Evolutionary conservation across 92 coral and sea anemone genomes (phyloP).

Genomic region (Ricordea florida): DNA sequence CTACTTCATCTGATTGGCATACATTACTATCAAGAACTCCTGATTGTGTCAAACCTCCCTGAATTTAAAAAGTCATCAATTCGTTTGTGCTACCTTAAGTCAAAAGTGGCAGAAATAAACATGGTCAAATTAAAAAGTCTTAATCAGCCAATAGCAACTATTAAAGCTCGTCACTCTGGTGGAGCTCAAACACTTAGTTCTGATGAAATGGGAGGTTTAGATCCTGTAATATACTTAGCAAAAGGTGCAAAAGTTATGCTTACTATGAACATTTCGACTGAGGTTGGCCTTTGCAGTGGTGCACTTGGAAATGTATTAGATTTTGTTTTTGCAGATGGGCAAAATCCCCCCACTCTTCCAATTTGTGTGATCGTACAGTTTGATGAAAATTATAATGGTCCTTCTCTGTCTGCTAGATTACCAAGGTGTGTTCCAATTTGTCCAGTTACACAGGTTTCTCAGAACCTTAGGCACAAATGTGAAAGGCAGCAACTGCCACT

Average conservation of each 20-base stretch:
- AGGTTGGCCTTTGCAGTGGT: conserved; percentile 55
- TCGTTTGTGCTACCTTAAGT: conserved; percentile 44
- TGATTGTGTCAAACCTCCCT: conserved; percentile 21
- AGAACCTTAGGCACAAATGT: conserved; percentile 42
- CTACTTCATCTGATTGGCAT: conserved; percentile 58
- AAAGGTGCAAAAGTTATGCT: conserved; percentile 51
- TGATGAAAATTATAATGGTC: conserved; percentile 51
- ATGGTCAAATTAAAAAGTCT: conserved; percentile 19
- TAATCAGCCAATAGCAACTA: conserved; percentile 46
- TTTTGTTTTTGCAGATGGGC: conserved; percentile 48
- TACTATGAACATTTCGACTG: conserved; percentile 33
- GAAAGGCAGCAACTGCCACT: conserved; percentile 63
- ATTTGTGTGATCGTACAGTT: conserved; percentile 46
- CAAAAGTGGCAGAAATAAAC: conserved; percentile 63
- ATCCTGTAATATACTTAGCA: conserved; percentile 44
- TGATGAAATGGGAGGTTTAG: conserved; percentile 59
- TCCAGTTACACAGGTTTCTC: conserved; percentile 60
- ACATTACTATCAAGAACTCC: conserved; percentile 61
- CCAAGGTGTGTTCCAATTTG: conserved; percentile 72
- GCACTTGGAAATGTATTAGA: conserved; percentile 48
- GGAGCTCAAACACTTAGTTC: conserved; percentile 53
- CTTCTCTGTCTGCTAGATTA: conserved; percentile 23
- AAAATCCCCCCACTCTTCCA: conserved; percentile 48
- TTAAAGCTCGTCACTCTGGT: conserved; percentile 52
- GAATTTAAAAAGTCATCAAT: conserved; percentile 38